These are phyloP conservation scores for Melolontha melolontha DNA, from an alignment of 2,888 invertebrate species.

Conservation along the genomic window DNA sequence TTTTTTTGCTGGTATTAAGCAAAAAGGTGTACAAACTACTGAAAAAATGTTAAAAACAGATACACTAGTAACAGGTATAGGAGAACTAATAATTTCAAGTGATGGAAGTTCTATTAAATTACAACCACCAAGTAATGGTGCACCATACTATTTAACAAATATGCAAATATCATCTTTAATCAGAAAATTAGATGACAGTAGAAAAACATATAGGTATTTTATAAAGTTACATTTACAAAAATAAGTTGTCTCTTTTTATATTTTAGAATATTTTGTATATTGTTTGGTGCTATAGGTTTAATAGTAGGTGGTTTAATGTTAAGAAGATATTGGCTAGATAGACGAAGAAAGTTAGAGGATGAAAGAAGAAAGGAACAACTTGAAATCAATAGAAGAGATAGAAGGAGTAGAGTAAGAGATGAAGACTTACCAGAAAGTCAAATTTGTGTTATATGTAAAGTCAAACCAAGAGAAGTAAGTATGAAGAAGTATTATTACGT, in stretches of 20 bases:
- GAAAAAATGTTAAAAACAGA: constrained; percentile 89
- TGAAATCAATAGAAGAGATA: constrained; percentile 74
- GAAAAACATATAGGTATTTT: constrained; percentile 75
- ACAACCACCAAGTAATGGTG: constrained; percentile 78
- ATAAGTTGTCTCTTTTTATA: constrained; percentile 28
- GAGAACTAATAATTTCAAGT: constrained; percentile 77
- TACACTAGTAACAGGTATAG: constrained; percentile 82
- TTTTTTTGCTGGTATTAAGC: constrained; percentile 85
- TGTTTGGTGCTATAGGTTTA: constrained; percentile 71
- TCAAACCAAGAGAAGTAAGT: constrained; percentile 82
- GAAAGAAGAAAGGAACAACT: constrained; percentile 71
- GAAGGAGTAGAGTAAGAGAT: constrained; percentile 75
- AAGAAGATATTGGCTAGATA: constrained; percentile 66
- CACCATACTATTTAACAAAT: constrained; percentile 83
- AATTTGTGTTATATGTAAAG: constrained; percentile 88
- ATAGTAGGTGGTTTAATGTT: constrained; percentile 67
- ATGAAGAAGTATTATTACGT: no score
- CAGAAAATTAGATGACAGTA: constrained; percentile 78
- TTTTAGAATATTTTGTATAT: constrained; percentile 67
- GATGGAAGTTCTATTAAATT: constrained; percentile 73
- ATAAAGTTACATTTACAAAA: constrained; percentile 7
- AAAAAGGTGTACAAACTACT: constrained; percentile 86
- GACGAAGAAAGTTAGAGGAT: constrained; percentile 70
- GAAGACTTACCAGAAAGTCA: constrained; percentile 73
- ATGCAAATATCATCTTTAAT: constrained; percentile 81